These are phyloP conservation scores for Cladopsammia gracilis DNA, from an alignment of 64 coral and sea anemone species.

Conservation along the genomic window DNA sequence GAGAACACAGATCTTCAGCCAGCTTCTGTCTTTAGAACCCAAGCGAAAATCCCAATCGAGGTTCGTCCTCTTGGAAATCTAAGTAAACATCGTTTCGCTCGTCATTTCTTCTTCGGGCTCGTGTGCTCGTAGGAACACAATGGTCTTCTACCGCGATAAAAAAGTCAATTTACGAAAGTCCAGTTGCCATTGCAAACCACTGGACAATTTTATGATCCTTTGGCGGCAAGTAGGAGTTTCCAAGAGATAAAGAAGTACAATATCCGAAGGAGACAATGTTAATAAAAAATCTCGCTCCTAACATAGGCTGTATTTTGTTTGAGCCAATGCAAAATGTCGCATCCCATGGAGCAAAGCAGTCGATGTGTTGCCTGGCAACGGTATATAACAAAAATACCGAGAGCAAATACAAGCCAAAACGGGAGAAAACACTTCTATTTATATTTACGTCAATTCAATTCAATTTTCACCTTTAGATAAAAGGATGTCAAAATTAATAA, in stretches of 20 bases:
- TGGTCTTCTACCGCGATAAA: neutral
- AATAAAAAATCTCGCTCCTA: neutral
- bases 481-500: no score
- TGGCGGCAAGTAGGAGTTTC: neutral
- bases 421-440: neutral
- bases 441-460: conserved; percentile 19
- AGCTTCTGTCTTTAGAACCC: neutral
- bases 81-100: conserved; percentile 7
- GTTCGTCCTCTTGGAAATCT: conserved; percentile 44
- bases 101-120: neutral
- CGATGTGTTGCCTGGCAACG: conserved; percentile 51
- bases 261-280: neutral
- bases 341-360: conserved; percentile 56
- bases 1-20: neutral
- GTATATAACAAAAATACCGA: neutral
- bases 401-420: no score
- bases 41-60: neutral
- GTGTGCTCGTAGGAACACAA: neutral
- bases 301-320: neutral
- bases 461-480: no score
- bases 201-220: conserved; percentile 9
- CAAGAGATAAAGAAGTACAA: neutral
- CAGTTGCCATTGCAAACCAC: neutral
- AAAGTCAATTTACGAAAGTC: neutral
- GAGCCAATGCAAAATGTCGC: neutral